phyloP scores from a whole-genome alignment of 2,113 vertebrate species.

The Erpornis zantholeuca region DNA sequence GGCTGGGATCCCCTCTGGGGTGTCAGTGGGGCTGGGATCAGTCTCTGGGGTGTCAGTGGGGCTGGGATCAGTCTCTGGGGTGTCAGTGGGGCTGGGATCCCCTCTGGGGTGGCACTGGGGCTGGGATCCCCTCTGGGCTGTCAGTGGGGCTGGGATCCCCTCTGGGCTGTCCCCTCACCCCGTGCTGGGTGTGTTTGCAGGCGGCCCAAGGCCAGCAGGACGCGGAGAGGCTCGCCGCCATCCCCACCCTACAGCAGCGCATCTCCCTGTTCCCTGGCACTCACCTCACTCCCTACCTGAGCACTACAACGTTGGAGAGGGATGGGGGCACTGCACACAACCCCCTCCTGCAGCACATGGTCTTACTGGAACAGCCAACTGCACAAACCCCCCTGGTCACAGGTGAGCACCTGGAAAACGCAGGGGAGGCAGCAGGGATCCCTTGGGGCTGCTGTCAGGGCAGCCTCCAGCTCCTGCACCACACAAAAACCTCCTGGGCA shows the following conservation, averaged over 20 bases:
- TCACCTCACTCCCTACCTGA: slow-evolving; percentile 91
- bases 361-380: slow-evolving; percentile 87
- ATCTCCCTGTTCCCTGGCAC: slow-evolving; percentile 86
- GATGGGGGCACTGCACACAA: slow-evolving; percentile 82
- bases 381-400: slow-evolving; percentile 86
- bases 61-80: too few relatives aligned
- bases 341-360: slow-evolving; percentile 95
- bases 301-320: slow-evolving; percentile 82
- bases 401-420: slow-evolving; percentile 72
- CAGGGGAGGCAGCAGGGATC: background rate
- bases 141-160: too few relatives aligned
- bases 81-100: too few relatives aligned
- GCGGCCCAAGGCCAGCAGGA: slow-evolving; percentile 85
- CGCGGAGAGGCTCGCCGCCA: slow-evolving; percentile 77
- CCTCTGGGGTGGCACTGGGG: background rate
- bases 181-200: slow-evolving; percentile 51
- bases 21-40: too few relatives aligned
- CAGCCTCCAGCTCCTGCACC: background rate
- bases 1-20: background rate
- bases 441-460: background rate
- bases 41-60: background rate
- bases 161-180: background rate
- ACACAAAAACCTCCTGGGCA: background rate
- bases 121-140: background rate
- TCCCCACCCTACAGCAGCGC: slow-evolving; percentile 84